Evolutionary conservation across 2,113 vertebrate genomes (phyloP), one percentile per base, ranked within the genome.

Genomic region (Callocephalon fimbriatum): DNA sequence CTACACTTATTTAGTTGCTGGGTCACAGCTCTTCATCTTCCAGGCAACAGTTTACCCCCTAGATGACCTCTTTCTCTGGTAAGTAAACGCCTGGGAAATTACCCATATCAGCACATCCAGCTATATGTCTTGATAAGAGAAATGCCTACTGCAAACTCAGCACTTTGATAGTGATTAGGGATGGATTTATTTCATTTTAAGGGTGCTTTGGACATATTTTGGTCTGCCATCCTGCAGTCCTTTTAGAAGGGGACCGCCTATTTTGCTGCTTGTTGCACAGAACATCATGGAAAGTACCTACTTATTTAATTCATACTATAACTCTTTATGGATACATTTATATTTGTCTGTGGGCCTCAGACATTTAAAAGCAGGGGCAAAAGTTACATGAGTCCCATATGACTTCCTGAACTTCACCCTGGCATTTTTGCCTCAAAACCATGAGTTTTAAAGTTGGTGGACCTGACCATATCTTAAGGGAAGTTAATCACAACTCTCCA

Each of bases 61-160:
- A 5, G 75, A 37, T 81, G 93, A 95, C 80, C 91, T 51, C 42
- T 78, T 77, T 81, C 54, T 56, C 38, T 83, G 67, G 15, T 26
- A 27, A 53, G 66, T 58, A 56, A 92, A 70, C 40, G 62, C 48
- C 79, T 83, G 59, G 70, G 59, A 88, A 94, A 93, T 95, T 67
- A 32, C 37, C 50, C 10, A 0, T 44, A 81, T 91, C 89, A 91
- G 68, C 13, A 0, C 82, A 67, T 58, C 67, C 94, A 90, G 70
- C 77, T 6, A 82, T 54, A 78, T 72, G 90, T 88, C 74, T 70
- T 80, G 93, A 92, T 90, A 97, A 95, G 78, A 74, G 72, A 58
- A 90, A 70, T 70, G 80, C 62, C 79, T 97, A 63, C 86, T 73
- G 78, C 91, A 80, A 80, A 86, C 75, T 95, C 88, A 86, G 86